phyloP scores from a whole-genome alignment of 2,797 vertebrate genomes.

The Argentina silus region DNA sequence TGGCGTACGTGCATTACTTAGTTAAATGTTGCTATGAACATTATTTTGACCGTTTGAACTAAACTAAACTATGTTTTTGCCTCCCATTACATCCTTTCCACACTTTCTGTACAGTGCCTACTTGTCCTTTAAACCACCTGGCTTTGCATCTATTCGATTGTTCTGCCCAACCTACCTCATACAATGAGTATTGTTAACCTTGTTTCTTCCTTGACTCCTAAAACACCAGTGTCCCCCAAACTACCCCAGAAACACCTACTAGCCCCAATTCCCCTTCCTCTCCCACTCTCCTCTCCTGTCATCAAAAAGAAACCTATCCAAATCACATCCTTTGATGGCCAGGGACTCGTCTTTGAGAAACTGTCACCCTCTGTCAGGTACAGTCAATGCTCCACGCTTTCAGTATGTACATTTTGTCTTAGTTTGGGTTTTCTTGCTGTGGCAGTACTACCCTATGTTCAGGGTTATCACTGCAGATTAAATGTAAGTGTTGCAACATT shows the following conservation, averaged over 20 bases:
- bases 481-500: neutral
- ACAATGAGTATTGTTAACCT: constrained; percentile 71
- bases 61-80: constrained; percentile 14
- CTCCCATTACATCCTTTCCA: neutral
- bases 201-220: constrained; percentile 51
- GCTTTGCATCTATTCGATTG: constrained; percentile 15
- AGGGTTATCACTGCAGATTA: neutral
- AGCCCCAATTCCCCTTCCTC: constrained; percentile 49
- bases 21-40: neutral
- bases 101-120: neutral
- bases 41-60: neutral
- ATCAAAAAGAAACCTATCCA: constrained; percentile 76
- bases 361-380: constrained; percentile 60
- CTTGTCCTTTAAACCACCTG: neutral
- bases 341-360: constrained; percentile 50
- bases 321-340: constrained; percentile 73
- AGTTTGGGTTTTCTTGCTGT: neutral
- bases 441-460: neutral
- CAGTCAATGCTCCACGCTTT: neutral
- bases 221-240: constrained; percentile 48
- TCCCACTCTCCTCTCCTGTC: constrained; percentile 74
- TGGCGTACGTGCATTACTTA: neutral
- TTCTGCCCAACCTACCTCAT: constrained; percentile 15
- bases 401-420: neutral
- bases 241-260: constrained; percentile 49